Evolutionary conservation across 2,113 vertebrate species (phyloP).

Genomic region (Phaethon lepturus): DNA sequence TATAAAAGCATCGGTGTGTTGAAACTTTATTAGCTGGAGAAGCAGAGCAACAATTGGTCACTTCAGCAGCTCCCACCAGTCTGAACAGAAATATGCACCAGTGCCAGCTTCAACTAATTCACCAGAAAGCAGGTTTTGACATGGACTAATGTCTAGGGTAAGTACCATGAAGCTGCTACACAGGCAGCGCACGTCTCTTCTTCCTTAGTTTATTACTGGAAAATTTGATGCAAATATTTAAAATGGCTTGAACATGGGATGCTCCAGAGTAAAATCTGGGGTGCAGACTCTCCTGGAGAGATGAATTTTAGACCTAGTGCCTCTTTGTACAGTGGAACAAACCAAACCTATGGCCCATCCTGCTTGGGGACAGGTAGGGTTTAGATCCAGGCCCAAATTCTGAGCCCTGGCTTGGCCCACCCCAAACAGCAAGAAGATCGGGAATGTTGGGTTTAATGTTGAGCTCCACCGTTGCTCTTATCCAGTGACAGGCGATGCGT

Average conservation of each 20-base stretch:
- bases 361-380: neutral
- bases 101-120: neutral
- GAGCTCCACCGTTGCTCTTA: neutral
- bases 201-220: neutral
- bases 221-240: neutral
- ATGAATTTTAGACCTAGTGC: neutral
- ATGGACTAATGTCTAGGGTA: neutral
- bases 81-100: neutral
- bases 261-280: neutral
- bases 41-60: neutral
- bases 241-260: neutral
- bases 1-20: conserved; percentile 2
- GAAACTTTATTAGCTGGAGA: neutral
- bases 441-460: neutral
- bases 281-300: neutral
- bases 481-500: fast-evolving
- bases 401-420: neutral
- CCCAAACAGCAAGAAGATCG: neutral
- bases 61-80: neutral
- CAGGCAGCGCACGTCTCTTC: neutral
- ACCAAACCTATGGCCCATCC: neutral
- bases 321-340: neutral
- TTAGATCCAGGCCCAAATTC: neutral
- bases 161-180: neutral
- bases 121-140: neutral